Evolutionary conservation across 2,888 invertebrate genomes (phyloP).

Genomic region (Cheilosia impressa): DNA sequence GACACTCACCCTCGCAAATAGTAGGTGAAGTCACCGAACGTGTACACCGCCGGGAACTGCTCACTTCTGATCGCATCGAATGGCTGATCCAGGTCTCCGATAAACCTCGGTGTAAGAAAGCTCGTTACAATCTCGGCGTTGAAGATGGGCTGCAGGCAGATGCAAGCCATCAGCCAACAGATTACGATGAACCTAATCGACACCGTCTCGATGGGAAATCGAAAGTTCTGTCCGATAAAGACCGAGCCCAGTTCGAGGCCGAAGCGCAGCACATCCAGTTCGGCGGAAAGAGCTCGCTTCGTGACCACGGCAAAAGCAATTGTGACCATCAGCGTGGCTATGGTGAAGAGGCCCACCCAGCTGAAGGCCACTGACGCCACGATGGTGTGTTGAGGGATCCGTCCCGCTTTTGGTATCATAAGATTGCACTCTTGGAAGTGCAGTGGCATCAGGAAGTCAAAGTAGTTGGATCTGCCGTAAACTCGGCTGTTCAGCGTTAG

Average conservation of each 20-base stretch:
- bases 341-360: conserved; percentile 35
- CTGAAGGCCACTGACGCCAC: conserved; percentile 35
- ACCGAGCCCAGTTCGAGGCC: conserved; percentile 41
- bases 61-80: conserved; percentile 47
- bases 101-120: conserved; percentile 36
- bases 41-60: conserved; percentile 34
- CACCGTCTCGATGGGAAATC: conserved; percentile 15
- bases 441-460: conserved; percentile 47
- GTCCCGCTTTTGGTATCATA: conserved; percentile 51
- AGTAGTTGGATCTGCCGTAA: conserved; percentile 44
- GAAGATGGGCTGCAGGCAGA: conserved; percentile 47
- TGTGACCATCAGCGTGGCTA: conserved; percentile 2
- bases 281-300: conserved; percentile 20
- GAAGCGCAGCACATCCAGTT: conserved; percentile 29
- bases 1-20: conserved; percentile 53
- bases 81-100: conserved; percentile 44
- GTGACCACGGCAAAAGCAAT: conserved; percentile 10
- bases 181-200: conserved; percentile 42
- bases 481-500: conserved; percentile 22
- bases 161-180: conserved; percentile 55
- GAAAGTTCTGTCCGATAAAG: conserved; percentile 51
- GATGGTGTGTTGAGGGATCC: conserved; percentile 51
- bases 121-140: conserved; percentile 62
- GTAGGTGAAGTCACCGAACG: conserved; percentile 51
- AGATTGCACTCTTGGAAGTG: conserved; percentile 43